Conservation (phyloP, 2,888 invertebrate species). For the Lepeophtheirus nordmannii region DNA sequence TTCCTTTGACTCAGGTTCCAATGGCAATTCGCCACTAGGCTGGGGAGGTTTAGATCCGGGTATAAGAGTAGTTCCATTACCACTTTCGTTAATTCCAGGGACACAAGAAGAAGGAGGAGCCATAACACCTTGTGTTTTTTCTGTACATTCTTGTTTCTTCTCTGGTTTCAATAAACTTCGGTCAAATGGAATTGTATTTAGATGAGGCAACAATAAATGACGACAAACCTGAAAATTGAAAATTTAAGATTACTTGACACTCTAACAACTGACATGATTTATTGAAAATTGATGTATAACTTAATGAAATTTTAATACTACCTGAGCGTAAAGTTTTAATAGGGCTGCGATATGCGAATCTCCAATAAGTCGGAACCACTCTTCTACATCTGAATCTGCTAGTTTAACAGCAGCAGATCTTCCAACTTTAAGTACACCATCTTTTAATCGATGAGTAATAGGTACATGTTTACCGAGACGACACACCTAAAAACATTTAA, state of each 20-base stretch:
- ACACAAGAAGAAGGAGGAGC: constrained; percentile 26
- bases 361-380: constrained; percentile 72
- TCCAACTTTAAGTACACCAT: constrained; percentile 72
- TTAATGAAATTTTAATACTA: constrained; percentile 30
- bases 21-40: constrained; percentile 22
- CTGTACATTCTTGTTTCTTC: constrained; percentile 5
- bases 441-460: constrained; percentile 61
- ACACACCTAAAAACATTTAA: constrained; percentile 45
- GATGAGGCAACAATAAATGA: constrained; percentile 56
- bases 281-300: background rate
- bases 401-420: constrained; percentile 47
- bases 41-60: background rate
- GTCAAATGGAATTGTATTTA: constrained; percentile 48
- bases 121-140: constrained; percentile 6
- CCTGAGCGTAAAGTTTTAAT: constrained; percentile 70
- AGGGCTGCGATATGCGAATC: constrained; percentile 64
- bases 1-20: constrained; percentile 20
- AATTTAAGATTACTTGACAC: background rate
- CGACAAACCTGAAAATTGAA: constrained; percentile 43
- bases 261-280: background rate
- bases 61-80: background rate
- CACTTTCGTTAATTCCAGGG: constrained; percentile 29
- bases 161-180: constrained; percentile 10
- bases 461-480: constrained; percentile 84
- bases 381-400: constrained; percentile 54